Conservation (phyloP, 2,888 invertebrate genomes). For the Trachelus troglodyta region DNA sequence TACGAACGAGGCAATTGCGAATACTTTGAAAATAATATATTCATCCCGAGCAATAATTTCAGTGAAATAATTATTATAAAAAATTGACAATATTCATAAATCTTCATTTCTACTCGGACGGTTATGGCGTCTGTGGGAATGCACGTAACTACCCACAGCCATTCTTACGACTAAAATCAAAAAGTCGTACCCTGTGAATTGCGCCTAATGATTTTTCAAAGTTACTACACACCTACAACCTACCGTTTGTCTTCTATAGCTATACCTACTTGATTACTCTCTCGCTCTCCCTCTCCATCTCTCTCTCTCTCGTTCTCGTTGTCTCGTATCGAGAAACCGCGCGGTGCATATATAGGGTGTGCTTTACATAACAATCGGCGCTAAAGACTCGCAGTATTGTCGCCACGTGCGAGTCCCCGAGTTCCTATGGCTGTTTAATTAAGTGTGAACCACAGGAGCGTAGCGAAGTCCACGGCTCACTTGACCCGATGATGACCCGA, state of each 20-base stretch:
- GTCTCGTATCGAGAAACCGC: slow-evolving; percentile 47
- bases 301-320: neutral
- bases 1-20: neutral
- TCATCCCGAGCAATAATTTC: neutral
- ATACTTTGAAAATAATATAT: neutral
- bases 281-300: neutral
- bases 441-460: slow-evolving; percentile 67
- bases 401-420: slow-evolving; percentile 62
- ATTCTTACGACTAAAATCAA: neutral
- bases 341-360: slow-evolving; percentile 57
- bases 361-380: slow-evolving; percentile 66
- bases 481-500: slow-evolving; percentile 62
- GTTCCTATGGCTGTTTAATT: slow-evolving; percentile 64
- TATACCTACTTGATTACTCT: neutral
- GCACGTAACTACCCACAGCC: neutral
- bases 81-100: neutral
- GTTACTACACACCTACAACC: slow-evolving; percentile 1
- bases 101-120: neutral
- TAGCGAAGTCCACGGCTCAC: slow-evolving; percentile 58
- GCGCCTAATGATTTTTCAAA: slow-evolving; percentile 25
- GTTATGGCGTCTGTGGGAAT: neutral
- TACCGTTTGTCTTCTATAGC: neutral
- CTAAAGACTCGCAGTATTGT: slow-evolving; percentile 66
- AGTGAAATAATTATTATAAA: neutral
- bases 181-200: slow-evolving; percentile 11